A percentile compares a stretch with the other conserved stretches of the same genome.
Conservation (phyloP, 2,113 vertebrate species). For the Vimba vimba region DNA sequence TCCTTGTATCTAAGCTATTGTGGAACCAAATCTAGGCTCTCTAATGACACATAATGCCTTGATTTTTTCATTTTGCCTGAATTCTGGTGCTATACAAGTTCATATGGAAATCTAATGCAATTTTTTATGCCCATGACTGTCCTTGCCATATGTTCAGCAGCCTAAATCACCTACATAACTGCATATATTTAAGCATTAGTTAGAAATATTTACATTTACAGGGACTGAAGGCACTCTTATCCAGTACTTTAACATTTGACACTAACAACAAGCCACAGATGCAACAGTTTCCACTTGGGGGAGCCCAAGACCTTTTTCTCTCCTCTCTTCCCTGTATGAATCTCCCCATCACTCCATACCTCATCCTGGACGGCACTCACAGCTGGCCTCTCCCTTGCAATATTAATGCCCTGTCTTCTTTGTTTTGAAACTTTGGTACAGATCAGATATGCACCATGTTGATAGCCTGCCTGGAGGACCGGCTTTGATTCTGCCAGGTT, state of each 20-base stretch:
- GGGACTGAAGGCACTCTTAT: not conserved
- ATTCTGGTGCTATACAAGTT: not conserved
- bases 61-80: not conserved
- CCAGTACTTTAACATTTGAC: not conserved
- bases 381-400: slow-evolving; percentile 59
- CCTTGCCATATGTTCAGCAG: slow-evolving; percentile 11
- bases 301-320: slow-evolving; percentile 59
- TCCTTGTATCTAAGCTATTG: slow-evolving; percentile 1
- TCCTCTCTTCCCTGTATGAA: slow-evolving; percentile 17
- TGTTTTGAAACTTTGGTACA: slow-evolving; percentile 65
- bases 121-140: not conserved
- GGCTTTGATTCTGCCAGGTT: slow-evolving; percentile 57
- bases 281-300: slow-evolving; percentile 59
- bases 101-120: slow-evolving; percentile 28
- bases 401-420: slow-evolving; percentile 63
- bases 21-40: not conserved
- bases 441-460: slow-evolving; percentile 60
- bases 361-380: slow-evolving; percentile 53
- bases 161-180: not conserved
- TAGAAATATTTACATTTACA: not conserved
- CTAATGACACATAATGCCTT: not conserved
- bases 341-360: slow-evolving; percentile 45
- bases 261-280: not conserved
- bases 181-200: not conserved
- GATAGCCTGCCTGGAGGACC: slow-evolving; percentile 53